Conservation (phyloP, 1,140 invertebrate species). For the Orchesella cincta region DNA sequence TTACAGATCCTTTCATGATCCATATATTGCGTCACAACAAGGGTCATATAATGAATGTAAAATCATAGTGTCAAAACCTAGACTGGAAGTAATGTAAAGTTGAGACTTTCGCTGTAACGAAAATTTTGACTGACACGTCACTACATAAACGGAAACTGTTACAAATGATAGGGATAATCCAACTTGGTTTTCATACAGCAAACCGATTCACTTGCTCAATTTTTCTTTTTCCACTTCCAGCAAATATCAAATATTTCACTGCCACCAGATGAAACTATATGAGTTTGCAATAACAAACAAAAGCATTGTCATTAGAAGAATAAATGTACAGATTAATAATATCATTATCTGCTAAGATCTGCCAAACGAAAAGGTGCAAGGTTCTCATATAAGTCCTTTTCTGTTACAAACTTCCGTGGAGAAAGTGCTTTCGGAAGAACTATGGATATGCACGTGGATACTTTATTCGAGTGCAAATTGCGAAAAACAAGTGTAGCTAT, state of each 20-base stretch:
- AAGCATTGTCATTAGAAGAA: constrained; percentile 16
- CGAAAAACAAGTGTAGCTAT: no score
- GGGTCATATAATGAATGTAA: no score
- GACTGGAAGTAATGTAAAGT: neutral
- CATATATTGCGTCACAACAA: no score
- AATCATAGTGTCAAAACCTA: neutral
- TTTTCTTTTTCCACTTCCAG: constrained; percentile 8
- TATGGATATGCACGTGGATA: no score
- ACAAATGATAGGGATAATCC: neutral
- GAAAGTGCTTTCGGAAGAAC: no score
- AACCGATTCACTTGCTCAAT: neutral
- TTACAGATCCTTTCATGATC: no score
- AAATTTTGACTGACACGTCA: neutral
- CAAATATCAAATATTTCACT: constrained; percentile 5
- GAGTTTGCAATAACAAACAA: neutral
- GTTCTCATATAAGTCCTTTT: no score
- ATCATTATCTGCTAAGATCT: no score
- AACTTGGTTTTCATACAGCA: neutral
- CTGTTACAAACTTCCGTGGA: no score
- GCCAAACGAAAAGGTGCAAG: no score
- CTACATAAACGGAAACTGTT: neutral
- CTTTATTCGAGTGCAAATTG: no score
- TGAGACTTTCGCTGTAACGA: neutral
- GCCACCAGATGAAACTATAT: neutral
- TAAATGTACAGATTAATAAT: no score